These are phyloP conservation scores for Amazona vittata DNA, from an alignment of 2,113 vertebrate genomes.

Conservation along the genomic window DNA sequence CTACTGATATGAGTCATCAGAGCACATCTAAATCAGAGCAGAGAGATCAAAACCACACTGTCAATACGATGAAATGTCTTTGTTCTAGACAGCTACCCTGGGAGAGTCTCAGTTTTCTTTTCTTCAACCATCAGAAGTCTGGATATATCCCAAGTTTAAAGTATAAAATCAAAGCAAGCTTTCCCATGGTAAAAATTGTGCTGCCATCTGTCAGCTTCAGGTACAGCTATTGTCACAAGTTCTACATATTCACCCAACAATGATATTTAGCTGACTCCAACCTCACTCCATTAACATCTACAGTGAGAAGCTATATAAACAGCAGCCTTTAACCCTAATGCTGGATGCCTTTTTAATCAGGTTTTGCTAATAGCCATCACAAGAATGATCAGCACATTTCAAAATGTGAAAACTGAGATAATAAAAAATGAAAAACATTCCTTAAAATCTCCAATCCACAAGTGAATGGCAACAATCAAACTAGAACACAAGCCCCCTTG, in stretches of 20 bases:
- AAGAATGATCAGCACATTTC: background rate
- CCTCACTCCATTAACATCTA: background rate
- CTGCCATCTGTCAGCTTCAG: background rate
- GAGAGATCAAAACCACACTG: background rate
- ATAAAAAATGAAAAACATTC: background rate
- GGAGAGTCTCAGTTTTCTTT: background rate
- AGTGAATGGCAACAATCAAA: background rate
- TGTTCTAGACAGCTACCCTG: background rate
- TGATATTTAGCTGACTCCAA: background rate
- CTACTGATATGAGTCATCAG: background rate
- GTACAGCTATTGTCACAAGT: background rate
- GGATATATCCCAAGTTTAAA: background rate
- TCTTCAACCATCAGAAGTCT: background rate
- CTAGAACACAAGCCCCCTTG: background rate
- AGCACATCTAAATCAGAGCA: background rate
- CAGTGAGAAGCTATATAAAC: background rate
- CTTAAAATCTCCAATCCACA: background rate
- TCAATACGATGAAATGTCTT: background rate
- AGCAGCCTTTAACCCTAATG: background rate
- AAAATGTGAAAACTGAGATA: background rate
- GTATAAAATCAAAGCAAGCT: background rate
- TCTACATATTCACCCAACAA: background rate
- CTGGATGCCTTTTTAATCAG: background rate
- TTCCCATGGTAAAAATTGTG: slow-evolving; percentile 3
- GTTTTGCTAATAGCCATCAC: background rate